A percentile compares a stretch with the other conserved stretches of the same genome.
phyloP scores from a whole-genome alignment of 2,113 vertebrate species.

The Chinchilla lanigera region DNA sequence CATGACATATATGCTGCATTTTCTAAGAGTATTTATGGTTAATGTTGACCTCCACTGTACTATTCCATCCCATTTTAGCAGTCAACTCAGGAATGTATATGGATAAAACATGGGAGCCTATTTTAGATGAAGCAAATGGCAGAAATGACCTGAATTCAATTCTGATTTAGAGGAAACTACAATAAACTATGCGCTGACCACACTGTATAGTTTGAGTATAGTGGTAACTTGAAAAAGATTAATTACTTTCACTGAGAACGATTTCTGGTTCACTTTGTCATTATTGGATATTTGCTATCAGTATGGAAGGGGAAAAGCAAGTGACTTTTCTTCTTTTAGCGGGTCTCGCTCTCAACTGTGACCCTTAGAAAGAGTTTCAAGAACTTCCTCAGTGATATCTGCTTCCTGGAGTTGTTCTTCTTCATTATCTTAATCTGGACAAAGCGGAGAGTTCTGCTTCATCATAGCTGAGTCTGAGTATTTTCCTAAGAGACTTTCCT shows the following conservation, averaged over 20 bases:
- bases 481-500: too few species aligned
- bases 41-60: background rate
- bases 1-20: background rate
- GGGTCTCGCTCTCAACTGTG: background rate
- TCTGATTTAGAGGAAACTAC: background rate
- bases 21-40: constrained; percentile 20
- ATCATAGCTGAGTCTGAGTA: background rate
- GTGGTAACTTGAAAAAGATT: background rate
- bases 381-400: background rate
- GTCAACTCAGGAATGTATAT: background rate
- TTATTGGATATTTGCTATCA: background rate
- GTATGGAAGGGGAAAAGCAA: background rate
- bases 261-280: background rate
- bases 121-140: background rate
- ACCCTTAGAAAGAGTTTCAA: background rate
- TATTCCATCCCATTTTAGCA: background rate
- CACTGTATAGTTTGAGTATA: background rate
- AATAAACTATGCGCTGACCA: background rate
- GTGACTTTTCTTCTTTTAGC: background rate
- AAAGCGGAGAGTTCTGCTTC: background rate
- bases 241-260: background rate
- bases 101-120: background rate
- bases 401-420: background rate
- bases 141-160: background rate
- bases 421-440: background rate